Conservation (phyloP, 2,113 vertebrate species). For the Fregetta grallaria region DNA sequence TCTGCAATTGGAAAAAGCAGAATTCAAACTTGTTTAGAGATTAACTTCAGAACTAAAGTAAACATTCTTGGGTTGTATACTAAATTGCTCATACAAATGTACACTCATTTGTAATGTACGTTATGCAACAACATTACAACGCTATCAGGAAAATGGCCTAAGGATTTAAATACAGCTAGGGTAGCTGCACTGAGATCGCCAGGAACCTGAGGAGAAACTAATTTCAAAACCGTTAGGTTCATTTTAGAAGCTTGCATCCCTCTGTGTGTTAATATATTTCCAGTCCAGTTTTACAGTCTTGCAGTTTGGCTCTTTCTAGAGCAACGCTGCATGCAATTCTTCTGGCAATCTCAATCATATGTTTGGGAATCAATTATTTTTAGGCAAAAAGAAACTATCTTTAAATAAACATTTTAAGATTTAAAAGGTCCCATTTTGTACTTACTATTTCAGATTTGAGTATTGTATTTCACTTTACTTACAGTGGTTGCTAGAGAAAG, state of each 20-base stretch:
- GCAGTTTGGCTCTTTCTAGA: not conserved
- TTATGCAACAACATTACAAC: not conserved
- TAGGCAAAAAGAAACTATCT: not conserved
- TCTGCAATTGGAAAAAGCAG: not conserved
- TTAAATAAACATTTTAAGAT: not conserved
- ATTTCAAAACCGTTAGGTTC: not conserved
- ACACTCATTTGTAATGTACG: rapidly evolving
- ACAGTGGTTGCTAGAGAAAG: not conserved
- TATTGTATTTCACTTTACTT: not conserved
- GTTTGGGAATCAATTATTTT: not conserved
- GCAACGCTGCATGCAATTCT: not conserved
- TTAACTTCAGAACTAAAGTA: not conserved
- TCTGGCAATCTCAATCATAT: not conserved
- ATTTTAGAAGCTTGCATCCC: not conserved
- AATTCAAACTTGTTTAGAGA: not conserved
- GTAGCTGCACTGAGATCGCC: not conserved
- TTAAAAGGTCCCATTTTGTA: not conserved
- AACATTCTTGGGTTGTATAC: not conserved
- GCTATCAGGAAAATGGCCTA: not conserved
- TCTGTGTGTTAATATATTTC: not conserved
- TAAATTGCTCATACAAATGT: not conserved
- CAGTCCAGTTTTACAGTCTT: not conserved
- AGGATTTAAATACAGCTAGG: not conserved
- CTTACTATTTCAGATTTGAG: not conserved
- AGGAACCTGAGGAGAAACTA: not conserved